These are phyloP conservation scores for Polylopha cassiicola DNA, from an alignment of 2,888 invertebrate species.

Conservation along the genomic window DNA sequence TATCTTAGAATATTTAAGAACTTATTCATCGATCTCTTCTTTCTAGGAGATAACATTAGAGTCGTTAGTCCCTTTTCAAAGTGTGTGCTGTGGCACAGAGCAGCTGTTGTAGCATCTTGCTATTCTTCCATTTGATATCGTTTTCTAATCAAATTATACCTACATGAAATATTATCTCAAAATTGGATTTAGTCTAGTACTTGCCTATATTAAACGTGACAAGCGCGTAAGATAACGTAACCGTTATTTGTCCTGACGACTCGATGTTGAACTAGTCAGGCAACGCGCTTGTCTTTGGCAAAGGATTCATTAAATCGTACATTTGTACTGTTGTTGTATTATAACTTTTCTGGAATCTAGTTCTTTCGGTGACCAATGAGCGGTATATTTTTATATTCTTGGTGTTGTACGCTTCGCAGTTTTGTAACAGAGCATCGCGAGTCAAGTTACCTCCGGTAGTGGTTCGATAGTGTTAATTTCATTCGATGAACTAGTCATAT, in stretches of 20 bases:
- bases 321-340: not conserved
- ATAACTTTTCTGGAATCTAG: slow-evolving; percentile 2
- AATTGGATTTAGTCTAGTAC: too few species aligned
- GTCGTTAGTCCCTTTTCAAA: slow-evolving; percentile 10
- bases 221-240: too few species aligned
- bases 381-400: slow-evolving; percentile 41
- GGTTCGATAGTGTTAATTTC: slow-evolving; percentile 34
- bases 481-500: slow-evolving; percentile 38
- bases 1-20: slow-evolving; percentile 13
- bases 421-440: slow-evolving; percentile 34
- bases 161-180: slow-evolving; percentile 2
- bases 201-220: too few species aligned
- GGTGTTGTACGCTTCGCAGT: slow-evolving; percentile 47
- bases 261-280: too few species aligned
- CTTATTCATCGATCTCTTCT: slow-evolving; percentile 15
- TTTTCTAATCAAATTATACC: slow-evolving; percentile 10
- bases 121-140: slow-evolving; percentile 9
- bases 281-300: too few species aligned
- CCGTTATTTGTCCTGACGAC: too few species aligned
- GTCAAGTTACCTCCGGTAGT: slow-evolving; percentile 31
- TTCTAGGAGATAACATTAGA: slow-evolving; percentile 16
- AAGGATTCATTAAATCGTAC: too few species aligned
- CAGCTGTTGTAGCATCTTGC: slow-evolving; percentile 11
- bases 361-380: slow-evolving; percentile 31
- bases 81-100: too few species aligned